Evolutionary conservation across 2,113 vertebrate species (phyloP).

Genomic region (Ibidorhyncha struthersii): DNA sequence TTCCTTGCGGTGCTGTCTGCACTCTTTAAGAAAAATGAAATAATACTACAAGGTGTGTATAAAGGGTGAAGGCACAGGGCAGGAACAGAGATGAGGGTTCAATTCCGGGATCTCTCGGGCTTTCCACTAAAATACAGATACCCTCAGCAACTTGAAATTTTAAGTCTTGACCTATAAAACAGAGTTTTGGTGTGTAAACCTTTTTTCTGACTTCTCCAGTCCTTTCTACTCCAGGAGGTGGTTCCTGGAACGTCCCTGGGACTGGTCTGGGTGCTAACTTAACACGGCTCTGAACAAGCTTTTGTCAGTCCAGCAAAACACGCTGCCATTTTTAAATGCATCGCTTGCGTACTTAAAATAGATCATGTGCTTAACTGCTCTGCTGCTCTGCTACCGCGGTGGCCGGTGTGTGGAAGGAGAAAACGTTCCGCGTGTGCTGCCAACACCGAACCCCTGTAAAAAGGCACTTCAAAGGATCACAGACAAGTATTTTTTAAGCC

Average conservation of each 20-base stretch:
- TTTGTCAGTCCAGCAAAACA: background rate
- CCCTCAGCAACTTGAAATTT: background rate
- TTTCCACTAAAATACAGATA: background rate
- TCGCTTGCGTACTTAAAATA: background rate
- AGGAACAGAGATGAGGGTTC: background rate
- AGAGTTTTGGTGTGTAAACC: background rate
- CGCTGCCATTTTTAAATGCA: background rate
- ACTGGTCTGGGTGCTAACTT: background rate
- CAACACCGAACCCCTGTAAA: background rate
- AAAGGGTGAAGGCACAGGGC: background rate
- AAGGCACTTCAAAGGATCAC: constrained; percentile 7
- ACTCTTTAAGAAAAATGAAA: background rate
- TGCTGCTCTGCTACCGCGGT: background rate
- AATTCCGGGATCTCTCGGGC: background rate
- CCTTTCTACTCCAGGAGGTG: background rate
- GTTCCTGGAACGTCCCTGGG: background rate
- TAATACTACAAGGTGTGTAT: background rate
- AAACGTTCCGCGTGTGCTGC: background rate
- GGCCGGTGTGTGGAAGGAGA: fast-evolving
- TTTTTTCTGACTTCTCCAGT: background rate
- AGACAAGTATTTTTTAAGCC: background rate
- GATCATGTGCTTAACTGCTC: background rate
- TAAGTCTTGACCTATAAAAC: background rate
- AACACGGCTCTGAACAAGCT: background rate
- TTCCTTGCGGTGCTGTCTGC: background rate